Evolutionary conservation across 2,888 invertebrate genomes (phyloP), one percentile per base, ranked within the genome.

Genomic region (Calameuta pallipes): DNA sequence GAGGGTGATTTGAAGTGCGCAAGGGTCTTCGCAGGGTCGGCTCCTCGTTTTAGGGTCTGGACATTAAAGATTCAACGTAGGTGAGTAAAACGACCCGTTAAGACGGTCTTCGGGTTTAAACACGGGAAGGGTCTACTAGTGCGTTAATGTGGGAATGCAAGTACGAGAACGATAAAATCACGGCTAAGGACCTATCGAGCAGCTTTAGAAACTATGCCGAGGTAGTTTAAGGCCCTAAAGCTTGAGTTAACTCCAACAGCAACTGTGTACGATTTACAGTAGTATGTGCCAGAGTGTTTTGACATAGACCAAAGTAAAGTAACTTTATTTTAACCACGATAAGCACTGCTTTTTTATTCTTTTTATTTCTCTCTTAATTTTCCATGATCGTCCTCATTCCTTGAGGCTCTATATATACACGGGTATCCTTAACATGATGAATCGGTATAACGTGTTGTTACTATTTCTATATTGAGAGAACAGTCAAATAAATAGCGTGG

Each of bases 11-110:
- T 23, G 56, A 23, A 56, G 9, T 23, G 23, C 56, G 56, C 56
- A 56, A 56, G 56, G 9, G 41, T 15, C 15, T 41, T 41, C 15
- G 15, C 1, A 41, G 23, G 6, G 23, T 56, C 23, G 56, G 23
- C 9, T 23, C 9, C 23, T 23, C 23, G 15, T 56, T 56, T 1
- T 56, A 56, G 76, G 74, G 37, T 75, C 76, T 75, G 79, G 73
- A 83, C 83, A 80, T 84, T 84, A 84, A 84, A 84, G 79, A 80
- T 84, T 84, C 80, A 83, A 76, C 78, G 70, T 76, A 74, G 73
- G 75, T 71, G 75, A 75, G 41, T 71, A n/a, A 76, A 69, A 74
- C 37, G 30, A 36, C 75, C 75, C 73, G 76, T 78, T 77, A 76
- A 75, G 69, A n/a, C 71, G 36, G 74, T 74, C 74, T 41, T 75